phyloP scores from a whole-genome alignment of 1,140 invertebrate genomes.

The Apis mellifera region DNA sequence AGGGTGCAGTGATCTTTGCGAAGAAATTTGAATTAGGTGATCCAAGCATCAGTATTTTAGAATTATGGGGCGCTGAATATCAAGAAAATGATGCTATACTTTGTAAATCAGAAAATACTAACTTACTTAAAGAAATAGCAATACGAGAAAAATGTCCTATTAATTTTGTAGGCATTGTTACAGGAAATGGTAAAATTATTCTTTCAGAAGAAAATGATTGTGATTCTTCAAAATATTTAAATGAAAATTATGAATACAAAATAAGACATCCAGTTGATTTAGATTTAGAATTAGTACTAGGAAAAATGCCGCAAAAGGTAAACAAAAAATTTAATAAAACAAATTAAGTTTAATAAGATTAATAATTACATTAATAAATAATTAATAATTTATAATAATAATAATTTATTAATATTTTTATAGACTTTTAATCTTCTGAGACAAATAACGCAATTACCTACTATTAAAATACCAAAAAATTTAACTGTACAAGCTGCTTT shows the following conservation, averaged over 20 bases:
- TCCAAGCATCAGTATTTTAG: constrained; percentile 94
- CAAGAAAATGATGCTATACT: constrained; percentile 97
- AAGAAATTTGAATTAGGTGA: constrained; percentile 96
- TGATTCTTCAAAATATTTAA: constrained; percentile 73
- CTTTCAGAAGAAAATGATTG: constrained; percentile 85
- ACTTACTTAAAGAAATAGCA: constrained; percentile 88
- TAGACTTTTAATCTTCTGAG: constrained; percentile 83
- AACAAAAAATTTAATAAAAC: background rate
- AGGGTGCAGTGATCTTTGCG: constrained; percentile 94
- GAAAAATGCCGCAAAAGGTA: constrained; percentile 92
- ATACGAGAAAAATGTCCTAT: constrained; percentile 95
- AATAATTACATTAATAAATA: background rate
- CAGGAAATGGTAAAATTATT: constrained; percentile 91
- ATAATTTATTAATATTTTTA: constrained; percentile 40
- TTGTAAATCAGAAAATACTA: constrained; percentile 85
- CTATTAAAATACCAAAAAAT: constrained; percentile 82
- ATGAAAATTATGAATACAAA: constrained; percentile 56
- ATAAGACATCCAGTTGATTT: constrained; percentile 90
- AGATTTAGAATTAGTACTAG: constrained; percentile 94
- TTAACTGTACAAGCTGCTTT: constrained; percentile 86
- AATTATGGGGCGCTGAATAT: constrained; percentile 99
- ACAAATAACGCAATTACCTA: constrained; percentile 67
- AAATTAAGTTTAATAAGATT: background rate
- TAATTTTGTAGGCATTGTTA: constrained; percentile 95
- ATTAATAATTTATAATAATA: background rate